These are phyloP conservation scores for Acrocephalus scirpaceus DNA, from an alignment of 2,797 vertebrate genomes.

Conservation along the genomic window DNA sequence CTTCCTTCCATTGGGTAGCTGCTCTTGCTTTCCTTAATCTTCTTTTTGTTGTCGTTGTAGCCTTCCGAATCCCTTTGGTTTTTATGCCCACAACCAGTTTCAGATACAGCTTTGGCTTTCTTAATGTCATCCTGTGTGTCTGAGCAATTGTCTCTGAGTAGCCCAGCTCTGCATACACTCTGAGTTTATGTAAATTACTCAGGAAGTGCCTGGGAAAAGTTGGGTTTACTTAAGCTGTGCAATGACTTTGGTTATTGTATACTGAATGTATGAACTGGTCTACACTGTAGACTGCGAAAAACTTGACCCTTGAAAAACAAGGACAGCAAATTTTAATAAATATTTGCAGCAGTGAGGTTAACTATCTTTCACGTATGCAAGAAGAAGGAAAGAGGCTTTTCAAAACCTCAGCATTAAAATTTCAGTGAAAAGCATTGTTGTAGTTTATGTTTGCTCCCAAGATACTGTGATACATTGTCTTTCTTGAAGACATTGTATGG, in stretches of 20 bases:
- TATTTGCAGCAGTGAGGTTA: neutral
- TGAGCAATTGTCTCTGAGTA: neutral
- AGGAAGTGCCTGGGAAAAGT: neutral
- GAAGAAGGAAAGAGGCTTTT: neutral
- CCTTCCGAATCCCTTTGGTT: neutral
- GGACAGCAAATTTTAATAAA: neutral
- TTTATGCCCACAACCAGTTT: neutral
- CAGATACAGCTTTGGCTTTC: neutral
- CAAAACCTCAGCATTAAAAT: neutral
- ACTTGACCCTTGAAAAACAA: neutral
- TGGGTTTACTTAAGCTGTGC: neutral
- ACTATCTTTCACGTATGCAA: neutral
- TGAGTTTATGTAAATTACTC: neutral
- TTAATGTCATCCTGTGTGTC: neutral
- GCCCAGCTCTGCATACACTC: neutral
- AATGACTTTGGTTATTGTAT: neutral
- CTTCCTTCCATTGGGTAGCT: neutral
- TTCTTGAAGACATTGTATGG: neutral
- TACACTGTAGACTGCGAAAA: neutral
- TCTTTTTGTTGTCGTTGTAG: neutral
- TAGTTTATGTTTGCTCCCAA: neutral
- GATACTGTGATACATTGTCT: neutral
- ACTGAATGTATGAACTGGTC: neutral
- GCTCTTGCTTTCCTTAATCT: neutral
- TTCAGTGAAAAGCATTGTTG: neutral